phyloP scores from a whole-genome alignment of 2,113 vertebrate species.

The Neomonachus schauinslandi region DNA sequence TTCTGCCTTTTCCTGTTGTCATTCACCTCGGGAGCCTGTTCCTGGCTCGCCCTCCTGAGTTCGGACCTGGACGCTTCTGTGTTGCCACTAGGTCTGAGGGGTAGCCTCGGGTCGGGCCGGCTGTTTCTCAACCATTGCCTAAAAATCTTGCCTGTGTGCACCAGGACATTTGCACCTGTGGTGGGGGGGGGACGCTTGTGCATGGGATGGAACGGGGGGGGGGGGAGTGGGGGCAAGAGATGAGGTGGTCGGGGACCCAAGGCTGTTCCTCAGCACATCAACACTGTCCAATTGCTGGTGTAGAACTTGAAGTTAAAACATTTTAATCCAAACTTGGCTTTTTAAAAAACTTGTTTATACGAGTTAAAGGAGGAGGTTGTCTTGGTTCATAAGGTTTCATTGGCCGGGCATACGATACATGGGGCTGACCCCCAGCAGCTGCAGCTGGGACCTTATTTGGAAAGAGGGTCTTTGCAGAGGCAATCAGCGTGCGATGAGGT shows the following conservation, averaged over 20 bases:
- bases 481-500: not conserved
- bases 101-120: accelerated
- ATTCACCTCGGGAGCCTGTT: not conserved
- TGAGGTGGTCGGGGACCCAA: not conserved
- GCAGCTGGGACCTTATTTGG: not conserved
- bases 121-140: not conserved
- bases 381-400: too few relatives aligned
- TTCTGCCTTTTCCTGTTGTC: not conserved
- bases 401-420: accelerated
- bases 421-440: not conserved
- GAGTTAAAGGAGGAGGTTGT: not conserved
- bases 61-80: accelerated
- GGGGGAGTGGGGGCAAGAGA: accelerated
- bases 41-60: not conserved
- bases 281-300: not conserved
- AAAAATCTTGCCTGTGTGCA: not conserved
- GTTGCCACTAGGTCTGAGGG: not conserved
- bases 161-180: not conserved
- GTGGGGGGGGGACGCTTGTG: not conserved
- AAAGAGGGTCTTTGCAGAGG: not conserved
- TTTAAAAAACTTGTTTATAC: too few relatives aligned
- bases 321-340: not conserved
- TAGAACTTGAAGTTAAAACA: not conserved
- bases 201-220: not conserved
- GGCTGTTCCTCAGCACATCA: not conserved